Conservation (phyloP, 2,113 vertebrate genomes). For the Lophochroa leadbeateri region DNA sequence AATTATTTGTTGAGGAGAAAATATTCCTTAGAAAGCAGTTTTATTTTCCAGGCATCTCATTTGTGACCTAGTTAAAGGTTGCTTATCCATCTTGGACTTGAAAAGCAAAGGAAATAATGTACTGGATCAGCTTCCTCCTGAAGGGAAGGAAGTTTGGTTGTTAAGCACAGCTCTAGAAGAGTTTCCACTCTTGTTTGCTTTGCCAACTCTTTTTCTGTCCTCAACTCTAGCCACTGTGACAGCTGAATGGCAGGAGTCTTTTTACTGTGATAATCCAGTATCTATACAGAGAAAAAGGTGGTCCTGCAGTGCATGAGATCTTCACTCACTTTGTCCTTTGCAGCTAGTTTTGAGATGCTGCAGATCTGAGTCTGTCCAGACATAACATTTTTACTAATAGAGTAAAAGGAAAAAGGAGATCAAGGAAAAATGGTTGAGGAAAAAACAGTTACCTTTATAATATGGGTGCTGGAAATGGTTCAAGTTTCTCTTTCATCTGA, state of each 20-base stretch:
- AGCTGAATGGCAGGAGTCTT: neutral
- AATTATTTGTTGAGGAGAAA: constrained; percentile 5
- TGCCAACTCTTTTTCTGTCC: neutral
- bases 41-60: neutral
- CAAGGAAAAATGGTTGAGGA: neutral
- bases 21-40: constrained; percentile 32
- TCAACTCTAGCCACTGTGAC: neutral
- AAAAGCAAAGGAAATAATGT: neutral
- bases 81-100: neutral
- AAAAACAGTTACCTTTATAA: neutral
- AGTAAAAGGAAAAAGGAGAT: neutral
- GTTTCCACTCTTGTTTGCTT: neutral
- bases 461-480: neutral
- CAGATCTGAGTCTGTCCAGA: neutral
- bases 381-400: neutral
- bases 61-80: constrained; percentile 22
- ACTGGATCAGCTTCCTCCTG: neutral
- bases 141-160: neutral
- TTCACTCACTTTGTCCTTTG: neutral
- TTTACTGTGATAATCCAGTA: neutral
- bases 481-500: neutral
- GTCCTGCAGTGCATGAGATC: neutral
- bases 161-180: neutral
- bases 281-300: neutral
- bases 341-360: neutral